A percentile compares a stretch with the other conserved stretches of the same genome.
Conservation (phyloP, 1,140 invertebrate genomes). For the Zophobas atratus region DNA sequence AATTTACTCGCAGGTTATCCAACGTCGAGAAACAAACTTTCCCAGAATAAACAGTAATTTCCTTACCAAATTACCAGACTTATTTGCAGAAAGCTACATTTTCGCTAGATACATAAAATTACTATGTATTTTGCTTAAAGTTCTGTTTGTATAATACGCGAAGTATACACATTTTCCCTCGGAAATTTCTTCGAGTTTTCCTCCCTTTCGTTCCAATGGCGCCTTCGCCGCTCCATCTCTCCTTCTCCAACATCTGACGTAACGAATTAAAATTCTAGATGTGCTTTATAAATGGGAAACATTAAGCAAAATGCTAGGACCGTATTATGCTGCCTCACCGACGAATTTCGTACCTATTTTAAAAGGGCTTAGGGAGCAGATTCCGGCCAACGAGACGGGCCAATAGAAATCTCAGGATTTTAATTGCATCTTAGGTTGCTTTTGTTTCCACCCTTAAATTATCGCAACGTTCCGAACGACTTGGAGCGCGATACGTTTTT, state of each 20-base stretch:
- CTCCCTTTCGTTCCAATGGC: conserved; percentile 21
- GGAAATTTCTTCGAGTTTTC: conserved; percentile 44
- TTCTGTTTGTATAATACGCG: conserved; percentile 62
- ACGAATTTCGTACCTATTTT: conserved; percentile 59
- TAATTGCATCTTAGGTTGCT: conserved; percentile 67
- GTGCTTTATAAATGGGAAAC: conserved; percentile 62
- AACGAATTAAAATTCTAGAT: conserved; percentile 57
- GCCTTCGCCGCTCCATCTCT: conserved; percentile 17
- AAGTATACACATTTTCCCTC: conserved; percentile 59
- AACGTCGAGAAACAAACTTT: conserved; percentile 65
- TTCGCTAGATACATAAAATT: conserved; percentile 66
- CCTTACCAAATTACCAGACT: conserved; percentile 68
- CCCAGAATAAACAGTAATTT: conserved; percentile 68
- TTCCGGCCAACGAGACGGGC: conserved; percentile 52
- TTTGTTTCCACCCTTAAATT: conserved; percentile 65
- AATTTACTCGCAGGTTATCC: conserved; percentile 60
- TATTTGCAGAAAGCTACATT: conserved; percentile 66
- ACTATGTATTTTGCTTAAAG: conserved; percentile 64
- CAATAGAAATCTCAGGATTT: conserved; percentile 67
- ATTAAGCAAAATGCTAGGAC: conserved; percentile 62
- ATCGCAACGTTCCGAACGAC: conserved; percentile 46
- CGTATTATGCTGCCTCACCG: conserved; percentile 41
- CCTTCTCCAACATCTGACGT: conserved; percentile 50
- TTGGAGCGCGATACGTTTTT: not conserved
- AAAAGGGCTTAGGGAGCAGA: conserved; percentile 51